Evolutionary conservation across 2,888 invertebrate genomes (phyloP).

Genomic region (Podabrus alpinus): DNA sequence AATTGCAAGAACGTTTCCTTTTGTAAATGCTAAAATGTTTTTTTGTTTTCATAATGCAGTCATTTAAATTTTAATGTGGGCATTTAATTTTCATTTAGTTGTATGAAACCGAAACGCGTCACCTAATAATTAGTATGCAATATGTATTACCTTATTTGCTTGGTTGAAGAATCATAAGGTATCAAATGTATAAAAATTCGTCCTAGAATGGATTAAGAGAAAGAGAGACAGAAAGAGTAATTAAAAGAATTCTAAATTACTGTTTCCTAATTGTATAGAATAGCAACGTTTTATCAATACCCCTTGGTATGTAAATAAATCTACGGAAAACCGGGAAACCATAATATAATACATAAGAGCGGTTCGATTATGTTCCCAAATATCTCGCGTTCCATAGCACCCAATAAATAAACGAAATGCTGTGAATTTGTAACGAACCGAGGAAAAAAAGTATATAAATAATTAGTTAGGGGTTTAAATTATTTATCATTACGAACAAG

Average conservation of each 20-base stretch:
- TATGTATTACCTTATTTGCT: too few species aligned
- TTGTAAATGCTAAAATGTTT: too few species aligned
- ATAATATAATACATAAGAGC: not conserved
- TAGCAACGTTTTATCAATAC: not conserved
- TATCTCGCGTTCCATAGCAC: not conserved
- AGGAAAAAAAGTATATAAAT: not conserved
- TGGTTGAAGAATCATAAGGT: too few species aligned
- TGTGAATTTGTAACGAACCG: not conserved
- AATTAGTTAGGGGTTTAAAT: not conserved
- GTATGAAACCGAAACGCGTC: too few species aligned
- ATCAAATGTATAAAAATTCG: too few species aligned
- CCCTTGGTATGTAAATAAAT: not conserved
- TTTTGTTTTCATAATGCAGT: too few species aligned
- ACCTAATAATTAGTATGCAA: too few species aligned
- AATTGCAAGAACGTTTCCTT: too few species aligned
- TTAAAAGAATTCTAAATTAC: not conserved
- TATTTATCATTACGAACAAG: not conserved
- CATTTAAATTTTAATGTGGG: too few species aligned
- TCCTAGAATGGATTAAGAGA: not conserved
- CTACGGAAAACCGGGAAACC: not conserved
- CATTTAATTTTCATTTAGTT: too few species aligned
- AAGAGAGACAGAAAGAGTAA: not conserved
- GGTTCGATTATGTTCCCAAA: not conserved
- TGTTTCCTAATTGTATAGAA: not conserved
- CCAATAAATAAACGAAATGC: not conserved